Base-by-base conservation (phyloP, 1,140 invertebrate genomes). In the Pararge aegeria region DNA sequence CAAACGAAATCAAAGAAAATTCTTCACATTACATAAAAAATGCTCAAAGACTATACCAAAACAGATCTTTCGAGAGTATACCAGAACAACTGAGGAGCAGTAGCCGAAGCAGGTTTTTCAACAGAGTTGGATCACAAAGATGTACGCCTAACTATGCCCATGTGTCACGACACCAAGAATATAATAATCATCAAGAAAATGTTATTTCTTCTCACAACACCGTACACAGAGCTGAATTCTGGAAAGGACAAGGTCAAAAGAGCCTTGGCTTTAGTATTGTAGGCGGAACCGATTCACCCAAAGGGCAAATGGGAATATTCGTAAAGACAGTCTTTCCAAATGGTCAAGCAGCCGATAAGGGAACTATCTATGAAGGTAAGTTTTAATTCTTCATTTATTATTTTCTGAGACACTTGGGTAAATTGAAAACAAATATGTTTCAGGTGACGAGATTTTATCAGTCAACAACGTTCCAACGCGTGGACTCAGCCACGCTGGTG, bases 251-350 rank as follows among this genome's bases (percentile, higher is more conserved):
- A 7, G 95, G 95, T 2, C 93, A 95, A 52, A 97, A 97, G 79
- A 96, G 95, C 55, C 91, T 98, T 18, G 97, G 97, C 0, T 98
- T 98, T 79, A 97, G 96, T 81, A 97, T 98, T 71, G 97, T 98
- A 18, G 97, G 97, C 20, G 97, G 97, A 37, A 94, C 92, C 6
- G 97, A 98, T 80, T 97, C 96, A 27, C 95, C 96, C 1, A 95
- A 95, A 75, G 96, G 96, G 2, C 94, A 93, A 68, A 96, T 98
- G 93, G 96, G 96, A 12, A 97, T 98, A 70, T 97, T 96, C 87
- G 95, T 98, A 0, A 97, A 97, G 87, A 97, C 96, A 0, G 94
- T 98, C 9, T 97, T 97, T 83, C 95, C 96, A 1, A 94, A 94
- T 68, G 97, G 97, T 10, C 95, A 97, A 90, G 96, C 96, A 16